Evolutionary conservation across 2,888 invertebrate species (phyloP).

Genomic region (Drosophila longiperda): DNA sequence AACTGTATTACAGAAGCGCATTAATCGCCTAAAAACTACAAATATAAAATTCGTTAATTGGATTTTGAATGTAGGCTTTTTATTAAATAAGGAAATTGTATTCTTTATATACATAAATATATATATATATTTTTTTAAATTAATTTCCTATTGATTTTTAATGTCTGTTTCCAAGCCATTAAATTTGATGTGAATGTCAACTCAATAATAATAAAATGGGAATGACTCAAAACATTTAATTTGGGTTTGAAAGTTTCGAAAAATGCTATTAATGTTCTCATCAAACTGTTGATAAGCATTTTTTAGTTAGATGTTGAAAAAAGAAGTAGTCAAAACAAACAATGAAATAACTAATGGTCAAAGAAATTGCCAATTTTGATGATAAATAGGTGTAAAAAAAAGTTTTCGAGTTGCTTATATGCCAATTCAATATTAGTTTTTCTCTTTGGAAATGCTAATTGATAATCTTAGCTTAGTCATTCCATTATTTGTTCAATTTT

Average conservation of each 20-base stretch:
- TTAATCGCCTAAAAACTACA: not conserved
- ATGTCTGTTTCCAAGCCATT: not conserved
- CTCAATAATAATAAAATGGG: not conserved
- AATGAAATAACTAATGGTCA: constrained; percentile 38
- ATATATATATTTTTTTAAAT: not conserved
- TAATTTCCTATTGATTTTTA: not conserved
- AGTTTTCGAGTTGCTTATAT: constrained; percentile 5
- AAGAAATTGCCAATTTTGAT: constrained; percentile 27
- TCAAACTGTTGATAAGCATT: constrained; percentile 27
- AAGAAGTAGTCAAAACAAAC: constrained; percentile 25
- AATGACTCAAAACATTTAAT: constrained; percentile 9
- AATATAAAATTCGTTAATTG: not conserved
- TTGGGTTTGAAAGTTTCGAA: not conserved
- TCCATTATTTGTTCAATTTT: constrained; percentile 10
- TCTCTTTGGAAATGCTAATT: constrained; percentile 46
- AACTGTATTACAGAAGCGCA: not conserved
- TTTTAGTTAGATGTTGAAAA: not conserved
- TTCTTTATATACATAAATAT: not conserved
- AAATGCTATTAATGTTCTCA: constrained; percentile 14
- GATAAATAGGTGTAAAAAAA: constrained; percentile 36
- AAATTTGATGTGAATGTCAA: not conserved
- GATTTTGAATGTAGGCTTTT: not conserved
- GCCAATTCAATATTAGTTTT: constrained; percentile 3
- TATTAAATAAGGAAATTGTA: not conserved
- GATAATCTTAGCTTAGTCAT: constrained; percentile 11